Conservation (phyloP, 2,113 vertebrate species). For the Peromyscus maniculatus region DNA sequence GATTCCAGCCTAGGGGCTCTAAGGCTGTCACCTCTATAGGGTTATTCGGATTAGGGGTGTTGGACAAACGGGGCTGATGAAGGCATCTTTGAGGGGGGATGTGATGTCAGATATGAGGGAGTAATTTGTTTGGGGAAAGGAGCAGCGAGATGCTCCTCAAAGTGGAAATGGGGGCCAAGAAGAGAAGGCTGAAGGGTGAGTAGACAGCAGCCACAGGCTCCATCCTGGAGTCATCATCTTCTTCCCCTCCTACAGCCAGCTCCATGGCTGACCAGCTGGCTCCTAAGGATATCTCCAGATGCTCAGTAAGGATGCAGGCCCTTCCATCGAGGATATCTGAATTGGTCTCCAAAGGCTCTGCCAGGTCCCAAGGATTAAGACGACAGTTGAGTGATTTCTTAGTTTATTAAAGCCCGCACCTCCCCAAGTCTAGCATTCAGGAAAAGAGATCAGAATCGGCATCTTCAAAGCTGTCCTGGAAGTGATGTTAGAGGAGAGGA, state of each 20-base stretch:
- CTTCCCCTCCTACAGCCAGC: background rate
- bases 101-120: background rate
- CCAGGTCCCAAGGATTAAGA: background rate
- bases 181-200: background rate
- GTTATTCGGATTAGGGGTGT: background rate
- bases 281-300: background rate
- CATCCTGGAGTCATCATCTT: background rate
- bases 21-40: background rate
- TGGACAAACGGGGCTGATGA: background rate
- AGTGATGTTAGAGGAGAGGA: background rate
- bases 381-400: background rate
- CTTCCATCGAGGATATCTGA: background rate
- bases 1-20: slow-evolving; percentile 14
- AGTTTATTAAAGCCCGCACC: background rate
- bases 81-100: background rate
- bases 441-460: background rate
- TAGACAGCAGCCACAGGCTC: background rate
- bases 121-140: background rate
- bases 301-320: background rate
- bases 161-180: background rate
- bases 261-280: background rate
- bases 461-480: background rate
- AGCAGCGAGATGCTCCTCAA: background rate
- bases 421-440: background rate
- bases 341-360: background rate